These are phyloP conservation scores for Nebria salina DNA, from an alignment of 2,888 invertebrate species.

Conservation along the genomic window DNA sequence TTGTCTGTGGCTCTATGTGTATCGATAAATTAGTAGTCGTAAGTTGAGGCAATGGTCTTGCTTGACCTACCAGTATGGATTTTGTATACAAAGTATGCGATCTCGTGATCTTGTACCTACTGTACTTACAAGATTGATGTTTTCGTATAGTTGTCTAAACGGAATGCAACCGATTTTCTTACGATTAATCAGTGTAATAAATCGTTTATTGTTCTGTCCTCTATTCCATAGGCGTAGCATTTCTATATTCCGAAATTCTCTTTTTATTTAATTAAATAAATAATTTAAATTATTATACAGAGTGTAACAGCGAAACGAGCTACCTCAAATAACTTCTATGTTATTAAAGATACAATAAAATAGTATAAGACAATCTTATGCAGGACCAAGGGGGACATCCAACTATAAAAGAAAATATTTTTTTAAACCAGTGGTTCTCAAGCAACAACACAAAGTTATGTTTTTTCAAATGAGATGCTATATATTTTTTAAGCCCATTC, in stretches of 20 bases:
- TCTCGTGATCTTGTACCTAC: constrained; percentile 1
- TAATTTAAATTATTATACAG: too few relatives aligned
- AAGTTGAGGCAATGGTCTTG: constrained; percentile 8
- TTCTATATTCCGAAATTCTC: background rate
- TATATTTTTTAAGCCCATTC: too few relatives aligned
- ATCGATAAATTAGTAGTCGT: background rate
- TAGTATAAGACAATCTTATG: too few relatives aligned
- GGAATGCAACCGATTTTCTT: background rate
- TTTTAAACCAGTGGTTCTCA: too few relatives aligned
- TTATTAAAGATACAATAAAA: too few relatives aligned
- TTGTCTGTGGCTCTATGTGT: background rate
- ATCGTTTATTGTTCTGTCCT: background rate
- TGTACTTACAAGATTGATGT: constrained; percentile 1
- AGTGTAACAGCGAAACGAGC: too few relatives aligned
- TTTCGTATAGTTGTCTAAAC: background rate
- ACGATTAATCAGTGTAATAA: background rate
- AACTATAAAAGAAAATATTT: too few relatives aligned
- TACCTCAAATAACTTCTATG: too few relatives aligned
- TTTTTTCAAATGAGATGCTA: too few relatives aligned
- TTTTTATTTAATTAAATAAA: background rate
- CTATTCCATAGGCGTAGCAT: background rate
- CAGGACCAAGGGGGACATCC: too few relatives aligned
- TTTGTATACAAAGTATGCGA: background rate
- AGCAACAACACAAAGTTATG: too few relatives aligned
- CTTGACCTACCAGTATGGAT: constrained; percentile 1